A percentile compares a stretch with the other conserved stretches of the same genome.
phyloP scores from a whole-genome alignment of 1,140 invertebrate species.

The Drosophila fuyamai region DNA sequence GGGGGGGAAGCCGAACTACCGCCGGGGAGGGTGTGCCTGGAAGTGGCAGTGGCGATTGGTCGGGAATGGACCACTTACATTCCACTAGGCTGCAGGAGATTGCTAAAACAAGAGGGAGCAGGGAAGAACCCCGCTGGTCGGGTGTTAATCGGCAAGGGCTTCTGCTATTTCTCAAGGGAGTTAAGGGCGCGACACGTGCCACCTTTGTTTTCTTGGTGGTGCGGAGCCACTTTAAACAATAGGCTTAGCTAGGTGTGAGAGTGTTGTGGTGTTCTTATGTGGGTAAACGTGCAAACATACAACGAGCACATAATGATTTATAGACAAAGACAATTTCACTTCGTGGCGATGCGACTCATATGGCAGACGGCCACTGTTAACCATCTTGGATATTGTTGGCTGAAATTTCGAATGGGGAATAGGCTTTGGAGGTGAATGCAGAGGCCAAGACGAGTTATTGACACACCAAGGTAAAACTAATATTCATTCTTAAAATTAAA shows the following conservation, averaged over 20 bases:
- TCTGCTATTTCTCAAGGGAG: constrained; percentile 3
- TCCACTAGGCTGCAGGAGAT: constrained; percentile 79
- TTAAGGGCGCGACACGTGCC: constrained; percentile 40
- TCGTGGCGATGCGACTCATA: constrained; percentile 37
- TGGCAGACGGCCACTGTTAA: constrained; percentile 49
- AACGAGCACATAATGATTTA: constrained; percentile 33
- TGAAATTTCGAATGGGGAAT: neutral
- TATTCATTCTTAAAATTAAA: neutral
- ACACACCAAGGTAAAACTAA: constrained; percentile 45
- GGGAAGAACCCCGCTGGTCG: constrained; percentile 31
- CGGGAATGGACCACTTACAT: constrained; percentile 85
- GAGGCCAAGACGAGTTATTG: constrained; percentile 8
- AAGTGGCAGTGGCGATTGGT: constrained; percentile 85
- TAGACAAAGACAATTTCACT: constrained; percentile 32
- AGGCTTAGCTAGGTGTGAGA: constrained; percentile 10
- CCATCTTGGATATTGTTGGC: constrained; percentile 29
- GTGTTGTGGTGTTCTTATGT: constrained; percentile 23
- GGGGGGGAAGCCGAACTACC: constrained; percentile 84
- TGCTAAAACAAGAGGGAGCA: constrained; percentile 16
- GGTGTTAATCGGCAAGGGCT: constrained; percentile 16
- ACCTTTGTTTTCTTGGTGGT: constrained; percentile 16
- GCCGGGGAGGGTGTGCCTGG: constrained; percentile 85
- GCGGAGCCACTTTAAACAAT: constrained; percentile 21
- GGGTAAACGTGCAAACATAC: constrained; percentile 16
- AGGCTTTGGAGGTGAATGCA: constrained; percentile 6